Base-by-base conservation (phyloP, 2,113 vertebrate genomes). In the Phainopepla nitens region DNA sequence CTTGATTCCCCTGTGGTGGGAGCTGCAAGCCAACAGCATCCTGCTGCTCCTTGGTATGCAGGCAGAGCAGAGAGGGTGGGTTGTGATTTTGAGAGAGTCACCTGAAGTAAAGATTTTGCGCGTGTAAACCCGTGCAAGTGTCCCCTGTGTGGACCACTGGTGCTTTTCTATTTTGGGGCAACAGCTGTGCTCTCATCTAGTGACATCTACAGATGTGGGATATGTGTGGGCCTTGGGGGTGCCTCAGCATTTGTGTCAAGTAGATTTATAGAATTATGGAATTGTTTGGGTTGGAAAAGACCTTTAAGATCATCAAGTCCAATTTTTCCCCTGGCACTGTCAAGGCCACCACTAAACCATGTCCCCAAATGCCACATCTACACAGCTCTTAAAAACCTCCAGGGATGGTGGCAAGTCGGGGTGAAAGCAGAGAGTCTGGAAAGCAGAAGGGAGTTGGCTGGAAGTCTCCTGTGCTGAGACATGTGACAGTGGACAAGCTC, bases 1-100 rank as follows among this genome's bases (percentile, higher is more conserved):
- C 25, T 65, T 65, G 36, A 3, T 56, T 61, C 5, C 62, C 11
- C 22, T 14, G 0, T 0, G 6, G 11, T 60, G n/a, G 47, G 62
- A 90, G n/a, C 57, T 69, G 54, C 57, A 58, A 35, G 8, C 27
- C 69, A 28, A 6, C 21, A 25, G 47, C 66, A 39, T 9, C 60
- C 7, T 4, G 3, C 42, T 54, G 61, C 61, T 62, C 33, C 45
- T 70, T 0, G 16, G 22, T 6, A n/a, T 36, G 51, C 51, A 50
- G 56, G 78, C 69, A 58, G 57, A 19, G 61, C 28, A 82, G n/a
- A 41, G 54, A n/a, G 9, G n/a, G 16, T 33, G 39, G 39, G 19
- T 2, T 5, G 4, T 24, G 41, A n/a, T 36, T 85, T 47, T 57
- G 51, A 28, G 35, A 86, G 19, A 24, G 22, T 45, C 35, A 45